Conservation (phyloP, 2,113 vertebrate genomes). For the Anguilla japonica region DNA sequence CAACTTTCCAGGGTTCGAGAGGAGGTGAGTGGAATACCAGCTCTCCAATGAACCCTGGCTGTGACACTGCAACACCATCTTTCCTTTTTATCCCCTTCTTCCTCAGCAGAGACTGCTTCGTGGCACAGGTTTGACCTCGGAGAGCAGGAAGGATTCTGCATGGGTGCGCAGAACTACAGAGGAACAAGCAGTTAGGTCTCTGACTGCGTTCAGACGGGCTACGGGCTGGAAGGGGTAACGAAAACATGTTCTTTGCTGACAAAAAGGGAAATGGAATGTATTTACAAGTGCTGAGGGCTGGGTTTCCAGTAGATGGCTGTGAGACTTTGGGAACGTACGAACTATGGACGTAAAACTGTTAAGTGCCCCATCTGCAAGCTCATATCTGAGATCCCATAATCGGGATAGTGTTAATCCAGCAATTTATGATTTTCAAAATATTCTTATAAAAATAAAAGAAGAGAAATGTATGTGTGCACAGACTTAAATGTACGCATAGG, state of each 20-base stretch:
- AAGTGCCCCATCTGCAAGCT: background rate
- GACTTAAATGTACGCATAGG: slow-evolving; percentile 24
- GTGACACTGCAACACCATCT: slow-evolving; percentile 48
- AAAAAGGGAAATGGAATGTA: background rate
- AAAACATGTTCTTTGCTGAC: slow-evolving; percentile 11
- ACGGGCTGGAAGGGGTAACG: slow-evolving; percentile 3
- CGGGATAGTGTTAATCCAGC: background rate
- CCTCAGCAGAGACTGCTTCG: slow-evolving; percentile 78
- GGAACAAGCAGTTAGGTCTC: slow-evolving; percentile 81
- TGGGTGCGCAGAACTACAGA: slow-evolving; percentile 80
- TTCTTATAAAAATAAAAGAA: slow-evolving; percentile 53
- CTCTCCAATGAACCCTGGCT: slow-evolving; percentile 15
- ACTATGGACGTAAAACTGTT: background rate
- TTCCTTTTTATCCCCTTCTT: slow-evolving; percentile 28
- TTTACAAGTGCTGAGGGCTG: background rate
- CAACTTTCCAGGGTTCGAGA: slow-evolving; percentile 29
- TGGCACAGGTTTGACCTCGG: slow-evolving; percentile 80
- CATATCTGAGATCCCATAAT: background rate
- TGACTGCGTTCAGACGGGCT: slow-evolving; percentile 79
- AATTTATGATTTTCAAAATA: background rate
- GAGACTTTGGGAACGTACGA: background rate
- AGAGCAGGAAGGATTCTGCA: slow-evolving; percentile 78
- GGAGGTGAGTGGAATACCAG: slow-evolving; percentile 16
- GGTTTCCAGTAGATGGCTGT: background rate
- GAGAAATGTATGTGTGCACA: slow-evolving; percentile 32